Percentiles rank a stretch among this genome's conserved stretches.
These are phyloP conservation scores for Sebastes flavidus DNA, from an alignment of 2,797 vertebrate species.

Conservation along the genomic window DNA sequence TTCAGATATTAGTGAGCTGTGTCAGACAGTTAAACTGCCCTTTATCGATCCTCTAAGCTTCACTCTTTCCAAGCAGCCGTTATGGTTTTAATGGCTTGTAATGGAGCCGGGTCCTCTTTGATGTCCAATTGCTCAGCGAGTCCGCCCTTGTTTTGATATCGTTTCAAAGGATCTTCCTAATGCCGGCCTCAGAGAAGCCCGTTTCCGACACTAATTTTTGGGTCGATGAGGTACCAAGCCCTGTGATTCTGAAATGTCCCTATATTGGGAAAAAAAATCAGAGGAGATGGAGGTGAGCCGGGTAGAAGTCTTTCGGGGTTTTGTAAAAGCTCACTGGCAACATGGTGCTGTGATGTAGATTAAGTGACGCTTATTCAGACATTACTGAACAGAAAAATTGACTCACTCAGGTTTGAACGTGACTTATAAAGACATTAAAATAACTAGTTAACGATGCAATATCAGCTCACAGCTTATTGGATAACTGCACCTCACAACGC, in stretches of 20 bases:
- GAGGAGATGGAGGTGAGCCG: background rate
- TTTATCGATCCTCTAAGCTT: slow-evolving; percentile 78
- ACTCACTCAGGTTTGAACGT: background rate
- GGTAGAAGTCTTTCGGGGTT: background rate
- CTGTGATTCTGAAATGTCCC: slow-evolving; percentile 30
- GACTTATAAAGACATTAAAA: background rate
- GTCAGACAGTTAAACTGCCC: slow-evolving; percentile 83
- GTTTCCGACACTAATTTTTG: slow-evolving; percentile 34
- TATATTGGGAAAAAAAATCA: background rate
- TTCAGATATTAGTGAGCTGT: slow-evolving; percentile 84
- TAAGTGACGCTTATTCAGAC: background rate
- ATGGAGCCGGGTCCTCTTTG: slow-evolving; percentile 78
- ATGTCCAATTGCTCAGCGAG: slow-evolving; percentile 66
- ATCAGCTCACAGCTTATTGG: background rate
- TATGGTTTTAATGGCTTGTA: slow-evolving; percentile 84
- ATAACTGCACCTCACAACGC: background rate
- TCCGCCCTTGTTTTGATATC: slow-evolving; percentile 59
- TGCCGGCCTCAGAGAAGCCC: slow-evolving; percentile 20
- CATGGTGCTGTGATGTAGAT: background rate
- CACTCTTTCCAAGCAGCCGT: slow-evolving; percentile 76
- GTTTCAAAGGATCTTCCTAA: slow-evolving; percentile 58
- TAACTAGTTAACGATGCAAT: background rate
- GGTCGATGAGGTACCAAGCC: slow-evolving; percentile 29
- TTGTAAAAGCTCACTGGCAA: slow-evolving; percentile 8
- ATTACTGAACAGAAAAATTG: background rate